Base-by-base conservation (phyloP, 2,113 vertebrate genomes). In the Dasyurus viverrinus region DNA sequence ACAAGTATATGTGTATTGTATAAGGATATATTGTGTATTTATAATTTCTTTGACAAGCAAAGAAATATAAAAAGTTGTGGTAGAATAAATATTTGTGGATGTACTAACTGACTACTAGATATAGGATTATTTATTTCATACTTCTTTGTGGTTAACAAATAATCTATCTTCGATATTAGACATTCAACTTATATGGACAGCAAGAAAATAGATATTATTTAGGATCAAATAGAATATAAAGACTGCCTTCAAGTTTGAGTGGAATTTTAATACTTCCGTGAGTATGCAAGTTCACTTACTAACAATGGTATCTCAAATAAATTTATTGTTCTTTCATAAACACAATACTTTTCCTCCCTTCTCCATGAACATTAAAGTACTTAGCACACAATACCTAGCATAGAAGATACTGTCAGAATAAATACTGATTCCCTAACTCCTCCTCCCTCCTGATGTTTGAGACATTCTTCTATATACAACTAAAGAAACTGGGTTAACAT, bases 81-180 rank as follows among this genome's bases (percentile, higher is more conserved):
- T 50, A 93, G 90, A n/a, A 94, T 60, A 94, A 90, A 22, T 26
- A 94, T 94, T 8, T 53, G 30, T 50, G 57, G 46, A 53, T 27
- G 10, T 90, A 26, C 42, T 48, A 48, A 9, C 57, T 60, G 57
- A 60, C 27, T 60, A 76, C 2, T 54, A 94, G 36, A 0, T 24
- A 46, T 92, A 24, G 30, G 54, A 3, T 25, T 94, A 89, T 90
- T 89, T 54, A 52, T 76, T 76, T 54, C n/a, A 22, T 76, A 30
- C 89, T 91, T 94, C 54, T 57, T 92, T 3, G 5, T 30, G 6
- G 26, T 89, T 22, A 94, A 19, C 91, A 25, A 25, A 57, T 60
- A 91, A 27, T 11, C 92, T 96, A 55, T 23, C 94, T 91, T 92
- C 47, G 26, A 50, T 89, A 94, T 1, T 89, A 89, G 89, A 42